These are phyloP conservation scores for Nomada ruficornis DNA, from an alignment of 2,888 invertebrate genomes.

Conservation along the genomic window DNA sequence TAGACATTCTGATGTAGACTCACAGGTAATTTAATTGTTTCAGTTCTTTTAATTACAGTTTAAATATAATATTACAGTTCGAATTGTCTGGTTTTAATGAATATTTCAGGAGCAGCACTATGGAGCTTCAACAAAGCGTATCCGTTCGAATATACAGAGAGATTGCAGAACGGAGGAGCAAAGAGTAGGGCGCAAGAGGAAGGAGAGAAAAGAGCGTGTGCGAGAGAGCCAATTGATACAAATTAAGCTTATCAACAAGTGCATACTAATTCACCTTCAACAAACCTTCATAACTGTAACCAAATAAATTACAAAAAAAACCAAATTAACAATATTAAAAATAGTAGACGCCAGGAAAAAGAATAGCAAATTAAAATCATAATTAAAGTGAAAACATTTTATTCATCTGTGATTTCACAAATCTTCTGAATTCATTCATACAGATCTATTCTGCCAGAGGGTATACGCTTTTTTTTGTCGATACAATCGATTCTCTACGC, in stretches of 20 bases:
- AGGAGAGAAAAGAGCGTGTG: no score
- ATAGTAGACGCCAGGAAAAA: no score
- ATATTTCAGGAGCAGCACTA: background rate
- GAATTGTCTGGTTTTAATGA: background rate
- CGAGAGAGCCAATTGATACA: background rate
- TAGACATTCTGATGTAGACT: no score
- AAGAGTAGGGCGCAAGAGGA: background rate
- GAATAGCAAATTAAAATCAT: background rate
- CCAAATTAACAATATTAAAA: background rate
- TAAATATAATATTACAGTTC: background rate
- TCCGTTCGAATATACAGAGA: background rate
- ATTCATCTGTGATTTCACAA: background rate
- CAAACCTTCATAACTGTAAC: background rate
- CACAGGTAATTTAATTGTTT: background rate
- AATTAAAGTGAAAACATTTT: background rate
- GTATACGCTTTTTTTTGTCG: background rate
- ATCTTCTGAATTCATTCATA: background rate
- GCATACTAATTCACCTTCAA: background rate
- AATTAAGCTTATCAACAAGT: background rate
- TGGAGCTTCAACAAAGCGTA: slow-evolving; percentile 1
- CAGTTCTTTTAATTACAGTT: background rate
- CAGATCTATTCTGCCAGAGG: no score
- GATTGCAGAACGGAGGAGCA: background rate
- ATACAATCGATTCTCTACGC: background rate
- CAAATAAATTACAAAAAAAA: background rate